These are phyloP conservation scores for Dasypolia templi DNA, from an alignment of 2,888 invertebrate species.

Conservation along the genomic window DNA sequence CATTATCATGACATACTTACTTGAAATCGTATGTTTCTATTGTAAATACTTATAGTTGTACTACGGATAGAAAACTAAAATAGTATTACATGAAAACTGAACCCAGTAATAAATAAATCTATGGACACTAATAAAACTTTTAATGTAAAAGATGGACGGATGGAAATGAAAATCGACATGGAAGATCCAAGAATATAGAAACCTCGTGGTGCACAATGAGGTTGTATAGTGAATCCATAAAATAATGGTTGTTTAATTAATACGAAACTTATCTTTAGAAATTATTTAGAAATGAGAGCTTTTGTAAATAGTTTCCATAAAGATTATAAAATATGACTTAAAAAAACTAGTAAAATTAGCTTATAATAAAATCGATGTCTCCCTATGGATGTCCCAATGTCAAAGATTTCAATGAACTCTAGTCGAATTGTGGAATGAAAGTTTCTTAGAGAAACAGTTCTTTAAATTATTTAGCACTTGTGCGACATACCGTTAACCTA, in stretches of 20 bases:
- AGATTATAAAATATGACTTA: constrained; percentile 6
- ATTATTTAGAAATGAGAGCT: constrained; percentile 65
- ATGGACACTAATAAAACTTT: not conserved
- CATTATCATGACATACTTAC: constrained; percentile 7
- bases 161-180: not conserved
- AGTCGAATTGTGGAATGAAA: constrained; percentile 18
- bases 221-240: constrained; percentile 1
- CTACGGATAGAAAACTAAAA: not conserved
- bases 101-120: not conserved
- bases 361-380: constrained; percentile 36
- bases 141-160: not conserved
- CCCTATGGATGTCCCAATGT: constrained; percentile 26
- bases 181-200: not conserved
- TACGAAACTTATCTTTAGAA: constrained; percentile 18
- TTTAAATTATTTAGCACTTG: not conserved
- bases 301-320: constrained; percentile 70
- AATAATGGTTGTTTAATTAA: not conserved
- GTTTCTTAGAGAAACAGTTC: not conserved
- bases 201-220: not conserved
- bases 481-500: constrained; percentile 8
- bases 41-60: not conserved
- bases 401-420: constrained; percentile 17
- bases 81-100: not conserved
- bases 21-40: constrained; percentile 4
- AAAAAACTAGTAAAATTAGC: constrained; percentile 1